Conservation (phyloP, 1,140 invertebrate species). For the Trichonephila clavipes region DNA sequence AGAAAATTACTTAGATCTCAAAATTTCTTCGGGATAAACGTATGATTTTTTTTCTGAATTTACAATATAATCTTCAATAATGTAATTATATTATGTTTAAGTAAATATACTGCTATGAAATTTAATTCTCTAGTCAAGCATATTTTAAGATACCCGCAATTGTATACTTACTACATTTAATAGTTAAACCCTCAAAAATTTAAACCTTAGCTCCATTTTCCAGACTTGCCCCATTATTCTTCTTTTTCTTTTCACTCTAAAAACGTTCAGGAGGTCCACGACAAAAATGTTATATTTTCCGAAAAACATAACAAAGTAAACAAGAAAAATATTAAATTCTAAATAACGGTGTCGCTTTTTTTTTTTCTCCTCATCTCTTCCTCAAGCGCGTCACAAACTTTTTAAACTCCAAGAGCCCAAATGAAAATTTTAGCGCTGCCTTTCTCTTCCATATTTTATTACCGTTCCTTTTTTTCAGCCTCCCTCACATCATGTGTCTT, state of each 20-base stretch:
- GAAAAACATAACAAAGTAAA: conserved; percentile 51
- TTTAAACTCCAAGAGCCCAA: conserved; percentile 36
- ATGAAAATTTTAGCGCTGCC: conserved; percentile 51
- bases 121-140: no score
- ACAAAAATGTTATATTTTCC: conserved; percentile 31
- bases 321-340: conserved; percentile 60
- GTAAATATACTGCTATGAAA: no score
- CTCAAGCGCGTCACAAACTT: conserved; percentile 6
- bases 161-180: no score
- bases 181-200: not conserved
- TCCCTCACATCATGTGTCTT: not conserved
- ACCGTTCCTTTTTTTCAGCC: not conserved
- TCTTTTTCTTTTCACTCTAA: not conserved
- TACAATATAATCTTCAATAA: no score
- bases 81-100: no score
- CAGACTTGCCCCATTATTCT: not conserved
- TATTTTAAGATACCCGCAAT: no score
- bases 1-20: no score
- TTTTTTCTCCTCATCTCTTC: not conserved
- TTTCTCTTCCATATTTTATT: conserved; percentile 51
- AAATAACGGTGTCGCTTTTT: conserved; percentile 50
- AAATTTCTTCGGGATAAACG: no score
- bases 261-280: not conserved
- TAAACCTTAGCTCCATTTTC: not conserved
- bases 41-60: no score